These are phyloP conservation scores for Chloebia gouldiae DNA, from an alignment of 2,113 vertebrate species.

Conservation along the genomic window DNA sequence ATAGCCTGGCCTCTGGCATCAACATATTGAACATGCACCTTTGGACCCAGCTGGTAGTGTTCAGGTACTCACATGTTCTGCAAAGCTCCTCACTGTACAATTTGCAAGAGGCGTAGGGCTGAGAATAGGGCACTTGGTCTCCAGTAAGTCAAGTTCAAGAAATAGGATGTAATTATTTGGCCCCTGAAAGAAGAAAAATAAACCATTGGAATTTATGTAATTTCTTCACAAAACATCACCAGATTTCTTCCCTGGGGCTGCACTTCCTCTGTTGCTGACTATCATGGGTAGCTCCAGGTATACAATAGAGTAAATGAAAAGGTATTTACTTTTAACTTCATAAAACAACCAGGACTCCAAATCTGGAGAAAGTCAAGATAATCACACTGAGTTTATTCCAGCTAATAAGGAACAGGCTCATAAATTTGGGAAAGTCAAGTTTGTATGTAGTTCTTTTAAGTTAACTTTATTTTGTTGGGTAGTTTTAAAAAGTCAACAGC, in stretches of 20 bases:
- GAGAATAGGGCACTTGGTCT: constrained; percentile 82
- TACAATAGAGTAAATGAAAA: background rate
- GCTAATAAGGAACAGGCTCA: background rate
- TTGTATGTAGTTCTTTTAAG: background rate
- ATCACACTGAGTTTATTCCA: background rate
- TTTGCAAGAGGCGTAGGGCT: constrained; percentile 78
- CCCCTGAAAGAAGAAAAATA: constrained; percentile 57
- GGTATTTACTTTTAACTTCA: background rate
- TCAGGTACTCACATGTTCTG: constrained; percentile 78
- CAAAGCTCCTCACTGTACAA: constrained; percentile 79
- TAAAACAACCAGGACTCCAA: background rate
- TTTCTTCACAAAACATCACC: background rate
- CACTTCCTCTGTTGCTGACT: background rate
- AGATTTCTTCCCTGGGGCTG: background rate
- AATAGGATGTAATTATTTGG: constrained; percentile 31
- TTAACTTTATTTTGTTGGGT: background rate
- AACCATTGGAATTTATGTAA: background rate
- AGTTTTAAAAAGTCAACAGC: background rate
- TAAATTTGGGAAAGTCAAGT: background rate
- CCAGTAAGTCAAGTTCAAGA: constrained; percentile 85
- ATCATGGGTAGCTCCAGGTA: background rate
- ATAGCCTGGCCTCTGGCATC: background rate
- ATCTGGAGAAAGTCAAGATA: background rate
- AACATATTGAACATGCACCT: background rate
- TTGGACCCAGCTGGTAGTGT: background rate